Evolutionary conservation across 2,797 vertebrate genomes (phyloP).

Genomic region (Hybognathus amarus): DNA sequence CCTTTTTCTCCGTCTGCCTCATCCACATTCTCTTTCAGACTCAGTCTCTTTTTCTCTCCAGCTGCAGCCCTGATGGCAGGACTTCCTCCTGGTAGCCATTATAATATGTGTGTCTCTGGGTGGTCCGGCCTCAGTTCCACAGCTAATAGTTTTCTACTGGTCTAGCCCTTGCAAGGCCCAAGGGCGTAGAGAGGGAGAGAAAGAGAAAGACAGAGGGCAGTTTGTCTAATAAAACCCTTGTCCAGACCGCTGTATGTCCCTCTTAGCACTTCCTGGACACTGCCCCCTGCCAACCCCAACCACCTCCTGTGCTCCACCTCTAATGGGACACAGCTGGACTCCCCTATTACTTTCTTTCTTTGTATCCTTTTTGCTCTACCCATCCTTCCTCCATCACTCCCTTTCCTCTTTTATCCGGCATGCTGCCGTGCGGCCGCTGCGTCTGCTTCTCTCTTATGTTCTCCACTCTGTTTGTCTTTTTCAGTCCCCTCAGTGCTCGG

Average conservation of each 20-base stretch:
- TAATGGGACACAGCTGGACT: conserved; percentile 99
- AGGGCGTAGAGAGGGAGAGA: conserved; percentile 14
- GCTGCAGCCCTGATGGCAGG: conserved; percentile 77
- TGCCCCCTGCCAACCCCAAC: conserved; percentile 88
- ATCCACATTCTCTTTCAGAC: conserved; percentile 27
- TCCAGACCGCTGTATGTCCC: conserved; percentile 75
- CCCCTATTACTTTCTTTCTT: conserved; percentile 31
- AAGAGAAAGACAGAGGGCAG: conserved; percentile 50
- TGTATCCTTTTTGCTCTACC: conserved; percentile 42
- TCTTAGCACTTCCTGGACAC: conserved; percentile 88
- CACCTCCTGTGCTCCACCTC: conserved; percentile 84
- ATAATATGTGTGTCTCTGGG: conserved; percentile 83
- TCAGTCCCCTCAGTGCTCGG: conserved; percentile 2
- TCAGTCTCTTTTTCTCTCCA: conserved; percentile 59
- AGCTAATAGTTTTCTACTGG: conserved; percentile 86
- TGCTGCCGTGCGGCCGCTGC: neutral
- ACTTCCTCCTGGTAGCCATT: conserved; percentile 84
- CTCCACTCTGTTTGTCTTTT: conserved; percentile 31
- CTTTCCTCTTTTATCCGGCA: conserved; percentile 36
- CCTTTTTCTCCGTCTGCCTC: conserved; percentile 46
- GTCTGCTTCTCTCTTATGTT: conserved; percentile 15
- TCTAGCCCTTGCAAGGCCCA: conserved; percentile 88
- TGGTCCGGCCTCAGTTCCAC: conserved; percentile 84
- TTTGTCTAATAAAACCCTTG: conserved; percentile 96
- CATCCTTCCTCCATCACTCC: conserved; percentile 27